Evolutionary conservation across 2,888 invertebrate species (phyloP).

Genomic region (Noctua pronuba): DNA sequence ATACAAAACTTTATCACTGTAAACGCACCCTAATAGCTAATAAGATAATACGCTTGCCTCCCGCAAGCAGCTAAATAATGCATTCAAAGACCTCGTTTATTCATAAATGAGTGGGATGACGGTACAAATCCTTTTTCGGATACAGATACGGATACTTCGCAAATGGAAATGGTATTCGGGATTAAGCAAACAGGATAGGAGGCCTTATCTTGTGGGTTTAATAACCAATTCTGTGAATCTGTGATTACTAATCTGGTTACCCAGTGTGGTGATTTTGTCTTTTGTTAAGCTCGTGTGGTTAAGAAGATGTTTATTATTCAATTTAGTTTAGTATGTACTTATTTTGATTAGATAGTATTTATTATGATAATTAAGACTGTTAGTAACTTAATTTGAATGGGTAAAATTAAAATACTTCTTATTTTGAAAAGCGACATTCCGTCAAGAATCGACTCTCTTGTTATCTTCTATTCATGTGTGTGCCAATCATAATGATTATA

Average conservation of each 20-base stretch:
- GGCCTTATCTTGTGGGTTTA: background rate
- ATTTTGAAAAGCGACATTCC: background rate
- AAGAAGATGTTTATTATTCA: background rate
- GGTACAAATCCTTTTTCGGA: constrained; percentile 31
- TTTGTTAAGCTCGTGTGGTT: background rate
- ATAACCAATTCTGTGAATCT: background rate
- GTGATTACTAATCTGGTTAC: background rate
- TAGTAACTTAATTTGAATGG: background rate
- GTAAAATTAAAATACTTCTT: background rate
- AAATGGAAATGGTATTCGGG: constrained; percentile 9
- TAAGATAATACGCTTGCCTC: constrained; percentile 40
- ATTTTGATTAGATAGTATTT: too few species aligned
- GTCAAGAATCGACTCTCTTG: background rate
- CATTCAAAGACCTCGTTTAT: constrained; percentile 20
- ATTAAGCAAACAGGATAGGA: background rate
- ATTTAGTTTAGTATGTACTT: too few species aligned
- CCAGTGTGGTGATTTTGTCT: background rate
- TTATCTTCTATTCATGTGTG: background rate
- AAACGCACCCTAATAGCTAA: constrained; percentile 11
- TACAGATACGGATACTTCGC: constrained; percentile 15
- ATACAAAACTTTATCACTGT: background rate
- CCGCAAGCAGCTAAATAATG: constrained; percentile 43
- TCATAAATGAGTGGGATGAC: constrained; percentile 26
- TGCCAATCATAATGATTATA: background rate
- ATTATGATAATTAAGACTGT: background rate